These are phyloP conservation scores for Marasmarcha lunaedactyla DNA, from an alignment of 2,888 invertebrate species.

Conservation along the genomic window DNA sequence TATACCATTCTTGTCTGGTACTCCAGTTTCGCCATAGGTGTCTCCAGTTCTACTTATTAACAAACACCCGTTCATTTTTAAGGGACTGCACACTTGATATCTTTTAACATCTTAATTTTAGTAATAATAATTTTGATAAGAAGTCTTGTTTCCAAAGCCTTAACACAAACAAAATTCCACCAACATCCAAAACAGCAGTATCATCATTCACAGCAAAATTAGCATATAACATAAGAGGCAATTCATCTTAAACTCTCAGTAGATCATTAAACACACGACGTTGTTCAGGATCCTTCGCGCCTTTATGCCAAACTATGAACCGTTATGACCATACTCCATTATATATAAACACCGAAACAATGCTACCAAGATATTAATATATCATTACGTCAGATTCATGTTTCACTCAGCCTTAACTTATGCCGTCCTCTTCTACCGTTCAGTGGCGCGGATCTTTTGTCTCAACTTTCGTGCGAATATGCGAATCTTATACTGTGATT, in stretches of 20 bases:
- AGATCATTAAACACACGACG: slow-evolving; percentile 57
- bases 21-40: too few species aligned
- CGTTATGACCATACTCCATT: slow-evolving; percentile 56
- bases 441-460: background rate
- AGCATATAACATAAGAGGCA: slow-evolving; percentile 17
- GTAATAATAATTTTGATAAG: too few species aligned
- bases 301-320: slow-evolving; percentile 66
- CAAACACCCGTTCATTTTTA: too few species aligned
- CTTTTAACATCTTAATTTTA: too few species aligned
- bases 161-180: too few species aligned
- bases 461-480: slow-evolving; percentile 46
- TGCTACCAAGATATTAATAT: slow-evolving; percentile 58
- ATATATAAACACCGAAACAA: background rate
- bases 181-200: background rate
- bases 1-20: too few species aligned
- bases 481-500: slow-evolving; percentile 54
- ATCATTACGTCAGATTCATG: slow-evolving; percentile 67
- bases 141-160: too few species aligned
- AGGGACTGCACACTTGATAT: too few species aligned
- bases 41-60: too few species aligned
- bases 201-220: background rate
- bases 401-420: slow-evolving; percentile 15
- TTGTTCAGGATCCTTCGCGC: slow-evolving; percentile 25
- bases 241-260: slow-evolving; percentile 42
- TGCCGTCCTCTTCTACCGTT: background rate